Evolutionary conservation across 2,888 invertebrate genomes (phyloP), one percentile per base, ranked within the genome.

Genomic region (Sphaeridia pumilis): DNA sequence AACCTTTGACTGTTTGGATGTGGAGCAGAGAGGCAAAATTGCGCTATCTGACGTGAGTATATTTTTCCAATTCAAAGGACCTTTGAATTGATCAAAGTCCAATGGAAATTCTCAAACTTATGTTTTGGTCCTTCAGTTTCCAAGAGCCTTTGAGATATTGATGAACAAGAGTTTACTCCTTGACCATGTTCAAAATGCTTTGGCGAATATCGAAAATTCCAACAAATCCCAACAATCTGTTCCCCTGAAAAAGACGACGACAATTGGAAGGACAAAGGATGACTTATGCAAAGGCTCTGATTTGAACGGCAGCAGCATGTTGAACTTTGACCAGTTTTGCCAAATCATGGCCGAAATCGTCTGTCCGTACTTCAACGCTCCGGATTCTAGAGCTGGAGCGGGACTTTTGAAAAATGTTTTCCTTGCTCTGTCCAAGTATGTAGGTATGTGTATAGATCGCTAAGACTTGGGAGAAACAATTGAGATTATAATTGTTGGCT

Each of bases 281-380:
- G 50, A 27, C 31, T 7, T n/a, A n/a, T n/a, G n/a, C n/a, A n/a
- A n/a, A n/a, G n/a, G n/a, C n/a, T n/a, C n/a, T n/a, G n/a, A n/a
- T n/a, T n/a, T 58, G n/a, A 61, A 61, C 31, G 38, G 38, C 12
- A 38, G 17, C 4, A 55, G 53, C 10, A 49, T 43, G 24, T 76
- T 87, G 63, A 81, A 82, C 66, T 88, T 87, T 69, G 87, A 89
- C 67, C 81, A 84, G 58, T 88, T 88, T 73, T 87, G 87, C 70
- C 79, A 81, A 47, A 78, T 87, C 54, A 81, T 87, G 64, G 82
- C 83, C 3, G 87, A 88, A 66, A 76, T 82, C 61, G 78, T 78
- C 54, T 75, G 76, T 53, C 67, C 67, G 57, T 49, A 60, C 28
- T 46, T n/a, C n/a, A n/a, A n/a, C n/a, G n/a, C n/a, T n/a, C n/a